Conservation (phyloP, 2,797 vertebrate species). For the Erithacus rubecula region DNA sequence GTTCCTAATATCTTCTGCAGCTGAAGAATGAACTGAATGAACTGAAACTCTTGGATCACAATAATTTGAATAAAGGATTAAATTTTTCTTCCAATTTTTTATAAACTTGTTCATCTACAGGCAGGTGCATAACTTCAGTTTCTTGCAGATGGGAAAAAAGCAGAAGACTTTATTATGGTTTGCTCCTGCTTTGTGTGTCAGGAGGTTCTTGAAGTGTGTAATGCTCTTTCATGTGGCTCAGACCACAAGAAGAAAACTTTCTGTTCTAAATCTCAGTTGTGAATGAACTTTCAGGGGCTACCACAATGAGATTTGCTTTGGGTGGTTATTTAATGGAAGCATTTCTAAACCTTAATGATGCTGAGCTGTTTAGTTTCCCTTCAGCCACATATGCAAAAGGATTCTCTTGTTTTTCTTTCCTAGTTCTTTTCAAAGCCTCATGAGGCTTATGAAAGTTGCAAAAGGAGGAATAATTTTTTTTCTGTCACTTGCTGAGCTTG, state of each 20-base stretch:
- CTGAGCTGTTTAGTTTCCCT: background rate
- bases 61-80: background rate
- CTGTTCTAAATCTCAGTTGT: background rate
- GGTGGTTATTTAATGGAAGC: background rate
- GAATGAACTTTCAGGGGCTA: background rate
- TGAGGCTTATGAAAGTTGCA: background rate
- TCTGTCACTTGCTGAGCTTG: background rate
- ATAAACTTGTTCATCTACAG: background rate
- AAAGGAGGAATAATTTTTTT: background rate
- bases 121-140: background rate
- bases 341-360: background rate
- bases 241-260: background rate
- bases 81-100: background rate
- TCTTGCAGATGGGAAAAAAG: background rate
- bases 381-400: background rate
- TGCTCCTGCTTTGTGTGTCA: background rate
- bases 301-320: background rate
- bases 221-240: constrained; percentile 7
- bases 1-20: background rate
- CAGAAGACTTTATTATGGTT: background rate
- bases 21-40: too few relatives aligned
- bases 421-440: background rate
- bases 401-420: background rate
- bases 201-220: background rate
- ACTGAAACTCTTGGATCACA: background rate